Percentiles rank a stretch among this genome's conserved stretches.
Evolutionary conservation across 2,888 invertebrate genomes (phyloP).

Genomic region (Poecilobothrus nobilitatus): DNA sequence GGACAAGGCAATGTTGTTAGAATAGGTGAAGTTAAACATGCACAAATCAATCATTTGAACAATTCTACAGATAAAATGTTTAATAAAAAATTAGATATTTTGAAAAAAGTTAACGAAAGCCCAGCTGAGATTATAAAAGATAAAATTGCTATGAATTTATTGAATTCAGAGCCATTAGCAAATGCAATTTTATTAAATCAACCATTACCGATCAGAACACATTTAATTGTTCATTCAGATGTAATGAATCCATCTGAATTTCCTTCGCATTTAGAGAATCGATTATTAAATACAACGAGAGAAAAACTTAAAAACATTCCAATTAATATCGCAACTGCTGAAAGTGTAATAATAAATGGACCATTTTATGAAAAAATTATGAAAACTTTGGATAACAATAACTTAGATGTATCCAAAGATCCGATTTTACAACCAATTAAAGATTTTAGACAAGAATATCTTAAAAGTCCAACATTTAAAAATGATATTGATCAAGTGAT

Average conservation of each 20-base stretch:
- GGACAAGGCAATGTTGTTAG: constrained; percentile 65
- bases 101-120: constrained; percentile 27
- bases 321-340: constrained; percentile 50
- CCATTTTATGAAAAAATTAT: constrained; percentile 53
- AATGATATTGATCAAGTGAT: constrained; percentile 48
- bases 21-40: constrained; percentile 45
- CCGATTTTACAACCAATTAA: constrained; percentile 51
- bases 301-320: constrained; percentile 49
- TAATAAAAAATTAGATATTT: constrained; percentile 17
- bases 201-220: constrained; percentile 28
- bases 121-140: constrained; percentile 28
- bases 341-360: constrained; percentile 52
- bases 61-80: neutral
- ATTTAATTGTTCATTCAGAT: constrained; percentile 20
- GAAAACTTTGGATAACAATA: constrained; percentile 48
- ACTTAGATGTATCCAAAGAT: constrained; percentile 49
- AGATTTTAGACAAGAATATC: constrained; percentile 52
- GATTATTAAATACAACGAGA: constrained; percentile 19
- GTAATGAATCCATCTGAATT: neutral
- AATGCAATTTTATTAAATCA: constrained; percentile 30
- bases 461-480: constrained; percentile 48
- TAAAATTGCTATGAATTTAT: constrained; percentile 28
- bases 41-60: constrained; percentile 38
- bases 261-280: neutral
- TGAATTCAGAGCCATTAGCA: constrained; percentile 32